Percentiles rank a stretch among this genome's conserved stretches.
These are phyloP conservation scores for Acanthurus tractus DNA, from an alignment of 2,797 vertebrate species.

Conservation along the genomic window DNA sequence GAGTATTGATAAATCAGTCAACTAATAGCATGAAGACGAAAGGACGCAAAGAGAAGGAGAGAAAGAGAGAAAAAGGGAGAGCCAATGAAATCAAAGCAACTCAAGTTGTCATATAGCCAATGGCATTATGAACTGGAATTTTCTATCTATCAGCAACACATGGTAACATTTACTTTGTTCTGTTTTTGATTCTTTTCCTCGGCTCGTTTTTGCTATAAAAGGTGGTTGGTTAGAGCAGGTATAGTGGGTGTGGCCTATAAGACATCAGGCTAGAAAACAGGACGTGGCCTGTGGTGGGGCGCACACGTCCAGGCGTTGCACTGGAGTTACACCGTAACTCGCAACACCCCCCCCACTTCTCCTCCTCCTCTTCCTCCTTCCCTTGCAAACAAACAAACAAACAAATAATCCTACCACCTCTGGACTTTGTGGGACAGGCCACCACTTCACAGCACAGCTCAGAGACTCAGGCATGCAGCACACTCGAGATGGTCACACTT, in stretches of 20 bases:
- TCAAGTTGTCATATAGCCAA: slow-evolving; percentile 86
- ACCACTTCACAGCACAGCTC: slow-evolving; percentile 79
- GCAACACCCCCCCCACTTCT: slow-evolving; percentile 72
- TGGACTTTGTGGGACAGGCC: slow-evolving; percentile 64
- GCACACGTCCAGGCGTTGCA: slow-evolving; percentile 45
- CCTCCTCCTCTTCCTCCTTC: slow-evolving; percentile 39
- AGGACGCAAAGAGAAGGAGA: slow-evolving; percentile 47
- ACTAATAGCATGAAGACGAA: slow-evolving; percentile 62
- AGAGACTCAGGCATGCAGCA: slow-evolving; percentile 86
- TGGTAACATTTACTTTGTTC: slow-evolving; percentile 92
- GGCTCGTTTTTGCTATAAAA: slow-evolving; percentile 87
- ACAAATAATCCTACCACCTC: slow-evolving; percentile 84
- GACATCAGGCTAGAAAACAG: slow-evolving; percentile 94
- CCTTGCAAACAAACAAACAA: slow-evolving; percentile 73
- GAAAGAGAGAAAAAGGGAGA: slow-evolving; percentile 46
- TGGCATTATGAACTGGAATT: slow-evolving; percentile 89
- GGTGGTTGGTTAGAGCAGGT: slow-evolving; percentile 93
- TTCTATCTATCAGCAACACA: slow-evolving; percentile 93
- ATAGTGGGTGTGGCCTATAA: slow-evolving; percentile 93
- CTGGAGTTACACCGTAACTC: slow-evolving; percentile 73
- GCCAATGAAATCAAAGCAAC: slow-evolving; percentile 79
- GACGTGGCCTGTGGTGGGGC: slow-evolving; percentile 46
- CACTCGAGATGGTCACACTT: slow-evolving; percentile 83
- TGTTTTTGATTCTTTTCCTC: slow-evolving; percentile 77
- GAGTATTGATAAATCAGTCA: slow-evolving; percentile 50